Evolutionary conservation across 2,888 invertebrate species (phyloP).

Genomic region (Crioceris asparagi): DNA sequence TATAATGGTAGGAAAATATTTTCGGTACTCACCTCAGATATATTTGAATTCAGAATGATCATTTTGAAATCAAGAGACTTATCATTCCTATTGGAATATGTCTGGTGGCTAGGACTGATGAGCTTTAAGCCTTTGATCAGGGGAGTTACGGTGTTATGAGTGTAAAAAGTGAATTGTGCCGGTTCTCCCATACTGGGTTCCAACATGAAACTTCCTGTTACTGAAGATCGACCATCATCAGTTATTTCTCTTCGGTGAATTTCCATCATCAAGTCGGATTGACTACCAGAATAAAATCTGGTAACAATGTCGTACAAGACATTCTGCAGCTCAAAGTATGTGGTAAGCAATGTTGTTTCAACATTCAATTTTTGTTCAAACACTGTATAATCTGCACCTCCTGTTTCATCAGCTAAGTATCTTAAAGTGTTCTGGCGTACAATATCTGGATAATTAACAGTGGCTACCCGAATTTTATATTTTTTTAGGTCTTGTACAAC

Average conservation of each 20-base stretch:
- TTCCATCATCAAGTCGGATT: slow-evolving; percentile 40
- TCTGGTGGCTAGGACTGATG: slow-evolving; percentile 41
- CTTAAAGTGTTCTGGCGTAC: slow-evolving; percentile 38
- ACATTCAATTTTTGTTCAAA: slow-evolving; percentile 44
- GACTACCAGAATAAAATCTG: slow-evolving; percentile 39
- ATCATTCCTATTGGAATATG: slow-evolving; percentile 40
- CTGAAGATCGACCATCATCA: slow-evolving; percentile 40
- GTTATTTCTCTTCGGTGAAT: slow-evolving; percentile 42
- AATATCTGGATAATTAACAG: slow-evolving; percentile 45
- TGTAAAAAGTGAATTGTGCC: slow-evolving; percentile 43
- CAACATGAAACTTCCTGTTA: slow-evolving; percentile 45
- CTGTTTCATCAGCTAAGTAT: slow-evolving; percentile 37
- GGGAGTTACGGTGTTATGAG: slow-evolving; percentile 42
- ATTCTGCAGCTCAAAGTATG: slow-evolving; percentile 44
- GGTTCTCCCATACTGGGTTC: slow-evolving; percentile 43
- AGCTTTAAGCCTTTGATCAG: slow-evolving; percentile 41
- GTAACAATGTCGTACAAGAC: slow-evolving; percentile 40
- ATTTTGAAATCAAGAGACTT: slow-evolving; percentile 41
- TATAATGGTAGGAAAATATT: too few relatives aligned
- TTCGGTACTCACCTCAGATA: slow-evolving; percentile 39
- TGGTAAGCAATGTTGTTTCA: slow-evolving; percentile 41
- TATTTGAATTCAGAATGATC: slow-evolving; percentile 40
- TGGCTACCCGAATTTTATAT: slow-evolving; percentile 41
- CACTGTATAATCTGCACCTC: slow-evolving; percentile 41
- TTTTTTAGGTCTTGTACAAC: slow-evolving; percentile 37